Conservation (phyloP, 2,113 vertebrate species). For the Rafetus swinhoei region DNA sequence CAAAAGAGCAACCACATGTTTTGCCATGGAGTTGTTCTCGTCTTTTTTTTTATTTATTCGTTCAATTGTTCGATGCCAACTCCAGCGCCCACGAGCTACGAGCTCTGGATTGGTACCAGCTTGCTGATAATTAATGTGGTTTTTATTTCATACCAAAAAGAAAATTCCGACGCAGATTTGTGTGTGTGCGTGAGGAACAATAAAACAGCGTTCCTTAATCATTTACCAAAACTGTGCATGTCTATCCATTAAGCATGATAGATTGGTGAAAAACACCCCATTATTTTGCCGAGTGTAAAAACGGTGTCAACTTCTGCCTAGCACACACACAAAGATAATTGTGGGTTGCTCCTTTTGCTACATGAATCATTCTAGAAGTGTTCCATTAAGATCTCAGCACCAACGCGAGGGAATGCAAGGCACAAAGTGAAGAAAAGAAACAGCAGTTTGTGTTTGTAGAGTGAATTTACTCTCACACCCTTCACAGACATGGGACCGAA, state of each 20-base stretch:
- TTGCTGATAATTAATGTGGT: background rate
- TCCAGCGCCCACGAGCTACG: background rate
- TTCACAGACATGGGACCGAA: background rate
- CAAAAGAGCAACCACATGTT: slow-evolving; percentile 34
- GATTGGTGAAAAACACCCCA: background rate
- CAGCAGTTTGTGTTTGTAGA: background rate
- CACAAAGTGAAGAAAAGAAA: background rate
- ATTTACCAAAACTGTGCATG: fast-evolving
- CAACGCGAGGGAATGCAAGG: background rate
- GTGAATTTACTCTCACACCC: background rate
- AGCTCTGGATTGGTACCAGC: background rate
- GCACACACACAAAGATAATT: slow-evolving; percentile 2
- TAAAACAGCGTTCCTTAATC: background rate
- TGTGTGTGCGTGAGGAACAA: background rate
- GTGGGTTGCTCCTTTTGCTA: background rate
- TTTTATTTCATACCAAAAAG: background rate
- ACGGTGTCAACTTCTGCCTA: background rate
- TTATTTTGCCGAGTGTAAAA: slow-evolving; percentile 16
- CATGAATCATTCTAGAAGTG: fast-evolving
- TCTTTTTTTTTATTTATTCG: background rate
- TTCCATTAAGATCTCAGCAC: background rate
- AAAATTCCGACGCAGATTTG: background rate
- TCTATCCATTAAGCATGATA: background rate
- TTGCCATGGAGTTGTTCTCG: background rate
- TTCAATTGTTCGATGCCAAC: background rate